Evolutionary conservation across 2,888 invertebrate species (phyloP), one percentile per base, ranked within the genome.

Genomic region (Choristoneura rosaceana): DNA sequence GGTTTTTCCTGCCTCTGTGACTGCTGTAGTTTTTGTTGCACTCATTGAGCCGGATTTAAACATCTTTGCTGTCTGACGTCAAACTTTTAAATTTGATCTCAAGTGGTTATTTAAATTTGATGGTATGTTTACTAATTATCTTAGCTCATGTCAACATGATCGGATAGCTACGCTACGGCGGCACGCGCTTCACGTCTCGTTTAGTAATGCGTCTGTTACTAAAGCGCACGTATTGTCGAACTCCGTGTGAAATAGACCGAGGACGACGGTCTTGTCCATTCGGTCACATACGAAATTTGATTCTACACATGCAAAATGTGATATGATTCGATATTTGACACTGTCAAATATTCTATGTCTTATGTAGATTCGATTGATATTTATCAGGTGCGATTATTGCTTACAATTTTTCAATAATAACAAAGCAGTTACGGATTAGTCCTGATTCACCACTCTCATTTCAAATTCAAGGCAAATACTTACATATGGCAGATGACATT

Each of bases 201-300:
- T 78, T 75, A 69, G 78, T 75, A 78, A 79, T 73, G 66, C 69
- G 59, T 47, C 60, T 55, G 71, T 70, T 75, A 74, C 76, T 75
- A 76, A 76, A 73, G 73, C 73, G 75, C 71, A 67, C 65, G 71
- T 76, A 75, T 76, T 78, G 77, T 76, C 76, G 74, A 78, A 75
- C 64, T 74, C 67, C 75, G 76, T 73, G 76, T 71, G 75, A 86
- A 81, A 82, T 82, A 77, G 84, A 81, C 80, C 82, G 78, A 83
- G 81, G 85, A 77, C 79, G 59, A 47, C 55, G 25, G 69, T 69
- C 65, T 73, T 73, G 73, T 69, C 73, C 69, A 74, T 68, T 78
- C 58, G 73, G 77, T 77, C 75, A 80, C 81, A 78, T 76, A 78
- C 74, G 71, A 77, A 77, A 33, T 70, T 58, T 70, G 50, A 73